A percentile compares a stretch with the other conserved stretches of the same genome.
Evolutionary conservation across 2,888 invertebrate species (phyloP).

Genomic region (Dryococelus australis): DNA sequence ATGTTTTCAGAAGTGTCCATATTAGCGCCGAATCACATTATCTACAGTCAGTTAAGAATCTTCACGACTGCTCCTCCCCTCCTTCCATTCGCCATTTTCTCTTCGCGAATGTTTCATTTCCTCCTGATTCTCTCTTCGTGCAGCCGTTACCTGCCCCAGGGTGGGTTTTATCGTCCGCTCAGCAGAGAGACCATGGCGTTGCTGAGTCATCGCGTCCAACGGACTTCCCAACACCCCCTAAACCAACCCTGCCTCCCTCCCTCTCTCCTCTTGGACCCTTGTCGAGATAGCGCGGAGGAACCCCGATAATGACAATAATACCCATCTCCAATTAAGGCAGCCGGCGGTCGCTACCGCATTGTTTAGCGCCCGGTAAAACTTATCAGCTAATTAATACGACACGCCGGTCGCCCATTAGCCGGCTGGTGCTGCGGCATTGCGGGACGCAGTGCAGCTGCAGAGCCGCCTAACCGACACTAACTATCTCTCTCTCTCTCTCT

Average conservation of each 20-base stretch:
- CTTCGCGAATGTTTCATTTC: too few species aligned
- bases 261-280: neutral
- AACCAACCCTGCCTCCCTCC: neutral
- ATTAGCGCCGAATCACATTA: too few species aligned
- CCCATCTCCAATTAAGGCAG: constrained; percentile 44
- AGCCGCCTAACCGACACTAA: neutral
- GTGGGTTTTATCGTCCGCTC: too few species aligned
- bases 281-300: neutral
- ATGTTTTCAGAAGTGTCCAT: too few species aligned
- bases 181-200: too few species aligned
- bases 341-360: constrained; percentile 40
- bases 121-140: too few species aligned
- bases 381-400: constrained; percentile 46
- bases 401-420: constrained; percentile 39
- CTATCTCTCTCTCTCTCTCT: too few species aligned
- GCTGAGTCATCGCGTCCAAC: too few species aligned
- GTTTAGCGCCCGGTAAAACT: constrained; percentile 43
- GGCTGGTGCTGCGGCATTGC: neutral
- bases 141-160: too few species aligned
- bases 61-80: too few species aligned
- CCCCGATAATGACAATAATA: constrained; percentile 44
- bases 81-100: too few species aligned
- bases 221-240: neutral
- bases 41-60: too few species aligned
- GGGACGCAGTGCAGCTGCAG: neutral